Evolutionary conservation across 2,888 invertebrate species (phyloP), one percentile per base, ranked within the genome.

Genomic region (Eristalis intricaria): DNA sequence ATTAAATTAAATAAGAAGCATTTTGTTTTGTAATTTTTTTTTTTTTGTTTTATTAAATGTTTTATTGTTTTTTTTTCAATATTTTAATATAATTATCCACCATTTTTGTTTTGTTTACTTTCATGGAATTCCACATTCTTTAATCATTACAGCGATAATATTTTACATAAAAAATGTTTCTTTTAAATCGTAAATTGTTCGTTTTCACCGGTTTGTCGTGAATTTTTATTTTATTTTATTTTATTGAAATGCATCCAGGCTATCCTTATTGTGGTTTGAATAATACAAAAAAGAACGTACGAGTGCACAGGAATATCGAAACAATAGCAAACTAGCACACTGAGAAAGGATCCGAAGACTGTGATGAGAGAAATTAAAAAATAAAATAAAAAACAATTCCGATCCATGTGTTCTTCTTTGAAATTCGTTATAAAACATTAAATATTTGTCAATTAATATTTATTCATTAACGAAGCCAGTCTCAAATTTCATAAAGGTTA

Each of bases 391-490:
- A 26, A 26, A 26, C 56, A 29, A 68, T 56, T 40, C 26, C 43
- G 19, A 13, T 63, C 38, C 35, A 0, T 64, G 43, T 71, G 65
- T 40, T 15, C 19, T 68, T 29, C n/a, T 70, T 22, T 66, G 50
- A 70, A 85, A 65, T 32, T 64, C 65, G 29, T 70, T 75, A 68
- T 74, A 70, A 86, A 86, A 86, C 82, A 86, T 86, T 73, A 74
- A 82, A 78, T 77, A 82, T 86, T 74, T 78, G 66, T 76, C 23
- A 70, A 60, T 66, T 63, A 43, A 70, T 76, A 40, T 50, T 68
- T 77, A n/a, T 40, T 77, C 43, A 74, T 74, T 74, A 83, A 83
- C 86, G 86, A 86, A 86, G 86, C 86, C 86, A 86, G 86, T 86
- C 83, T 86, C 71, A 83, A 86, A 82, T 82, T 86, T 78, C 66